Conservation (phyloP, 2,113 vertebrate genomes). For the Syngnathus scovelli region DNA sequence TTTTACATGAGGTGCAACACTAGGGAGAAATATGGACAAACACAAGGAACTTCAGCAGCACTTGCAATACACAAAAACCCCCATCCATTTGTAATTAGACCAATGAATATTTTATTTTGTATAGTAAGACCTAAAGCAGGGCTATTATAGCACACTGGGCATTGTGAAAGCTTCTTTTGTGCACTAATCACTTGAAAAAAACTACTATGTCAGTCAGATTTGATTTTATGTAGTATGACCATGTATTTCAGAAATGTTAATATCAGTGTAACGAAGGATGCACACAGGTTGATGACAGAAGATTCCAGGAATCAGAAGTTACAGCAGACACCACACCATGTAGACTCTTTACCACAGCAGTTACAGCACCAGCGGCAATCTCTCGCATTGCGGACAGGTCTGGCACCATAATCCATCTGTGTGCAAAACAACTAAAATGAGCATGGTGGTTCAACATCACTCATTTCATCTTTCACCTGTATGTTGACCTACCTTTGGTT, state of each 20-base stretch:
- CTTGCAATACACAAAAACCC: constrained; percentile 67
- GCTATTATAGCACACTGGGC: constrained; percentile 65
- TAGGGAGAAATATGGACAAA: constrained; percentile 35
- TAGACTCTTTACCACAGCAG: background rate
- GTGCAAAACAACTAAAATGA: background rate
- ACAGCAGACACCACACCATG: constrained; percentile 1
- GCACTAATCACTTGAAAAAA: constrained; percentile 19
- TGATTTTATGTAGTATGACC: background rate
- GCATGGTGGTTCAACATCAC: background rate
- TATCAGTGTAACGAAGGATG: no score
- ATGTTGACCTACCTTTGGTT: background rate
- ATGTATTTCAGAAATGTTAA: background rate
- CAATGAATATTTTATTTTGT: constrained; percentile 74
- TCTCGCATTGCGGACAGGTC: background rate
- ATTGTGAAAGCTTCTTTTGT: constrained; percentile 62
- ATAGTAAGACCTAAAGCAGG: constrained; percentile 71
- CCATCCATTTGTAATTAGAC: constrained; percentile 71
- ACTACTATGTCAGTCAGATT: background rate
- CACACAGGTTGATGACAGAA: background rate
- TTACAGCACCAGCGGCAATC: background rate
- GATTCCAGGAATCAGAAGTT: background rate
- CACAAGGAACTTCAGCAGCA: constrained; percentile 52
- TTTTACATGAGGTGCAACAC: background rate
- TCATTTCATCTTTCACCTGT: background rate
- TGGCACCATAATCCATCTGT: background rate